A percentile compares a stretch with the other conserved stretches of the same genome.
phyloP scores from a whole-genome alignment of 2,888 invertebrate species.

The Nasonia oneida region DNA sequence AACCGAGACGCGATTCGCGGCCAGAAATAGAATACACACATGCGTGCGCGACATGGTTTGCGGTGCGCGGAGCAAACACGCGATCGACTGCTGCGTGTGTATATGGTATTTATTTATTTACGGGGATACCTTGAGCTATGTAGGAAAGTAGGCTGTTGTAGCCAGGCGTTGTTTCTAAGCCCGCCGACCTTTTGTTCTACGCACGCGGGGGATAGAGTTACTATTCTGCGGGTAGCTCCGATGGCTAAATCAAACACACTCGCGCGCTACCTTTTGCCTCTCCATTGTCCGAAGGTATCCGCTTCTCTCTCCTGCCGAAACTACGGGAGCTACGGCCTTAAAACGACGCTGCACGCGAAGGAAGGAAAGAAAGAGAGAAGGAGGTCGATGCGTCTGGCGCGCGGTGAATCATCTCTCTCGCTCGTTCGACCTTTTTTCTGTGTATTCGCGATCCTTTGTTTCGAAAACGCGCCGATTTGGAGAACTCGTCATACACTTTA shows the following conservation, averaged over 20 bases:
- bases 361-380: constrained; percentile 43
- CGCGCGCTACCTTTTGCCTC: no score
- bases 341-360: not conserved
- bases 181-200: no score
- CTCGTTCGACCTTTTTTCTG: not conserved
- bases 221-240: no score
- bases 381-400: constrained; percentile 64
- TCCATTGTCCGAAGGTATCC: no score
- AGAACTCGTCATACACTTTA: not conserved
- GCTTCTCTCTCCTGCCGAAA: no score
- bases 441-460: not conserved
- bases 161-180: not conserved
- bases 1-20: constrained; percentile 6
- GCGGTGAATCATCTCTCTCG: constrained; percentile 63
- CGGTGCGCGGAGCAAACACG: not conserved
- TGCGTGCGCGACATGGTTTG: not conserved
- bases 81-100: not conserved
- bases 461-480: not conserved
- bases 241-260: no score
- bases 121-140: not conserved
- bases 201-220: no score
- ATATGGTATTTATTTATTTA: not conserved
- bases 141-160: not conserved
- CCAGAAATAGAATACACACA: constrained; percentile 27
- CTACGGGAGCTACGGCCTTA: no score